phyloP scores from a whole-genome alignment of 2,888 invertebrate species.

The Thecophora atra region DNA sequence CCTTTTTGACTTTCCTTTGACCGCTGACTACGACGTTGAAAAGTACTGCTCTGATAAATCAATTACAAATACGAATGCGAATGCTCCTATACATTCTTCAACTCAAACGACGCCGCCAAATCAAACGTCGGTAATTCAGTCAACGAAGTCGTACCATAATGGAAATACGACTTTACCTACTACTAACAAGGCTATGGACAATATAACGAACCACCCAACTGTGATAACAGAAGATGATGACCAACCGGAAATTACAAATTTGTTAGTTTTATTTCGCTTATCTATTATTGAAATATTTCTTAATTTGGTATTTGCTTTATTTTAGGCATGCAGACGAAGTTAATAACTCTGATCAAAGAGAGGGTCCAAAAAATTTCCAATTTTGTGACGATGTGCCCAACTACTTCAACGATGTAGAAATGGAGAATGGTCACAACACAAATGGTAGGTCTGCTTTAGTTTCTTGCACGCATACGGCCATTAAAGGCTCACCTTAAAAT shows the following conservation, averaged over 20 bases:
- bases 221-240: slow-evolving; percentile 49
- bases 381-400: slow-evolving; percentile 46
- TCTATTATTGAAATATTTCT: too few relatives aligned
- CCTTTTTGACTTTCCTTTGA: background rate
- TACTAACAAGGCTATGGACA: slow-evolving; percentile 42
- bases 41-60: slow-evolving; percentile 51
- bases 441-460: slow-evolving; percentile 64
- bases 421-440: slow-evolving; percentile 65
- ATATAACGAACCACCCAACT: slow-evolving; percentile 43
- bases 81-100: slow-evolving; percentile 42
- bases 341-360: slow-evolving; percentile 43
- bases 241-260: slow-evolving; percentile 51
- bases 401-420: slow-evolving; percentile 64
- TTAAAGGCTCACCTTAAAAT: too few relatives aligned
- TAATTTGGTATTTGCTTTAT: too few relatives aligned
- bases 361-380: slow-evolving; percentile 46
- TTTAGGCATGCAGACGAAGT: slow-evolving; percentile 50
- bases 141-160: slow-evolving; percentile 70
- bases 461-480: too few relatives aligned
- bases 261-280: too few relatives aligned
- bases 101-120: slow-evolving; percentile 64
- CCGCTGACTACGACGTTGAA: background rate
- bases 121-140: slow-evolving; percentile 85
- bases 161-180: slow-evolving; percentile 46
- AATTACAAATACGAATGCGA: slow-evolving; percentile 13